Percentiles rank a stretch among this genome's conserved stretches.
phyloP scores from a whole-genome alignment of 2,797 vertebrate genomes.

The Sebastes miniatus region DNA sequence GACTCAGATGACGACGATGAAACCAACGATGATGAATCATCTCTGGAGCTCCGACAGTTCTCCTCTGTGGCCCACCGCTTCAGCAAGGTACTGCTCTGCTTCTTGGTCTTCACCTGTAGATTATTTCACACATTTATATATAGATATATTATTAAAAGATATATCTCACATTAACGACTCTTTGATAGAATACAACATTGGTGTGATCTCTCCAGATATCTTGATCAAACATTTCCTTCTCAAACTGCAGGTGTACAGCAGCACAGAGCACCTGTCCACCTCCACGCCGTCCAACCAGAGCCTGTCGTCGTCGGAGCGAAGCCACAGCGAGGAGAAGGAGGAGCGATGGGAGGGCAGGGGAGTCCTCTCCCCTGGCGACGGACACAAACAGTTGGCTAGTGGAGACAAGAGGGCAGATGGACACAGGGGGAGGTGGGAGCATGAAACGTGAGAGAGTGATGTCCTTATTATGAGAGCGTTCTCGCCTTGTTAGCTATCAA shows the following conservation, averaged over 20 bases:
- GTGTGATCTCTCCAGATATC: background rate
- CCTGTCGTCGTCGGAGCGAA: conserved; percentile 83
- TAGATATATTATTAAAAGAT: background rate
- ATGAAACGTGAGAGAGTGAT: background rate
- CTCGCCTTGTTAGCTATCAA: background rate
- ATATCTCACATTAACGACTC: background rate
- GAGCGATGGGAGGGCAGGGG: conserved; percentile 74
- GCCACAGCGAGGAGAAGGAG: conserved; percentile 88
- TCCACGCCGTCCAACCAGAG: conserved; percentile 84
- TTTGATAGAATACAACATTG: background rate
- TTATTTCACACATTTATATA: background rate
- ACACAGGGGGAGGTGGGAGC: conserved; percentile 75
- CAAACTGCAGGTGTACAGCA: conserved; percentile 89
- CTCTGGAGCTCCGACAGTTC: conserved; percentile 91
- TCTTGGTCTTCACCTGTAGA: background rate
- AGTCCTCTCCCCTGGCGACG: conserved; percentile 68
- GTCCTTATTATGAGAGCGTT: conserved; percentile 6
- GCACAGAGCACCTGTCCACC: conserved; percentile 89
- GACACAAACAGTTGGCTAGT: conserved; percentile 57
- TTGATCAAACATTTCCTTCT: background rate
- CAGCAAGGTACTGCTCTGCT: conserved; percentile 85
- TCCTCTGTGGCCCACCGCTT: conserved; percentile 94
- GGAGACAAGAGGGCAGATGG: conserved; percentile 70
- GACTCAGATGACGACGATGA: conserved; percentile 90
- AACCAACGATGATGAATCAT: conserved; percentile 90